Conservation (phyloP, 2,113 vertebrate species). For the Xiphophorus maculatus region DNA sequence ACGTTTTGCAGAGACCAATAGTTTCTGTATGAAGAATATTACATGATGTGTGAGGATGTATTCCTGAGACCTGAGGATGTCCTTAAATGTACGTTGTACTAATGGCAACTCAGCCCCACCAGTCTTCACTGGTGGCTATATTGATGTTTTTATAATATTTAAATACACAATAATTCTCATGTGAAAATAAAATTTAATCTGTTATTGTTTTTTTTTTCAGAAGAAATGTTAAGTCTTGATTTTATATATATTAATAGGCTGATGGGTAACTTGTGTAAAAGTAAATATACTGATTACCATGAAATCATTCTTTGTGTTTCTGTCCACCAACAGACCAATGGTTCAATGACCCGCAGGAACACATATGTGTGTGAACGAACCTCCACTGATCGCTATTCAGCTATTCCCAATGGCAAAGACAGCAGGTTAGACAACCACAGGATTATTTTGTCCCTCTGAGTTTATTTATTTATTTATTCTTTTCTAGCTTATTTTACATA, state of each 20-base stretch:
- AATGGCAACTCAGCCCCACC: too few relatives aligned
- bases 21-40: too few relatives aligned
- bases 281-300: not conserved
- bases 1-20: too few relatives aligned
- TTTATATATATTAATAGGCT: not conserved
- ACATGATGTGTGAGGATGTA: too few relatives aligned
- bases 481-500: not conserved
- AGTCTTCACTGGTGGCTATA: too few relatives aligned
- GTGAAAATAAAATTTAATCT: too few relatives aligned
- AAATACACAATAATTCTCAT: not conserved
- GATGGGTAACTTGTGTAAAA: not conserved
- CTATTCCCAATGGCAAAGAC: constrained; percentile 96
- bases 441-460: not conserved
- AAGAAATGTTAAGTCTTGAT: not conserved
- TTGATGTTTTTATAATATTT: not conserved
- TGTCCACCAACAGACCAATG: constrained; percentile 82
- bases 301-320: not conserved
- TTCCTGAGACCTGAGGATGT: too few relatives aligned
- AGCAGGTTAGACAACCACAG: constrained; percentile 84
- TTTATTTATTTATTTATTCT: not conserved
- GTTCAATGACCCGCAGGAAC: constrained; percentile 96
- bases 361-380: constrained; percentile 95
- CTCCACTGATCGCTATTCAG: constrained; percentile 87
- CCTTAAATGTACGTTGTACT: too few relatives aligned
- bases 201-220: not conserved